A percentile compares a stretch with the other conserved stretches of the same genome.
Evolutionary conservation across 2,888 invertebrate genomes (phyloP).

Genomic region (Tubulanus polymorphus): DNA sequence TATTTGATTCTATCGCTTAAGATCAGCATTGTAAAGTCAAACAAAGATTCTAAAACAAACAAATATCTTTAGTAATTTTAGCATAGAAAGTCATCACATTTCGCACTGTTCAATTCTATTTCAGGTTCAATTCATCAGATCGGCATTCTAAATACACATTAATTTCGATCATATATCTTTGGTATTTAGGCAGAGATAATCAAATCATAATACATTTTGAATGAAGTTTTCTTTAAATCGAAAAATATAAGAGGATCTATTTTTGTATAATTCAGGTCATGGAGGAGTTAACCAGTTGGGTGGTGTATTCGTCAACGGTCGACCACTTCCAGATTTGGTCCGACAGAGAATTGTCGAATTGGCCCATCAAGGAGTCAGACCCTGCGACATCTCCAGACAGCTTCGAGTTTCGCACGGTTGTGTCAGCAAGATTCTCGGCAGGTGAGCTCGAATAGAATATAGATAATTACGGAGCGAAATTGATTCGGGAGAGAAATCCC

Average conservation of each 20-base stretch:
- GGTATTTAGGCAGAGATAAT: too few relatives aligned
- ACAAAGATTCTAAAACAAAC: too few relatives aligned
- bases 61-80: too few relatives aligned
- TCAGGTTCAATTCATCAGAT: too few relatives aligned
- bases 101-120: too few relatives aligned
- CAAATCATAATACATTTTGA: not conserved
- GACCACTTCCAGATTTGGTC: slow-evolving; percentile 92
- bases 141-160: too few relatives aligned
- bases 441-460: slow-evolving; percentile 28
- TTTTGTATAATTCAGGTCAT: slow-evolving; percentile 67
- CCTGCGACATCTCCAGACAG: slow-evolving; percentile 94
- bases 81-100: too few relatives aligned
- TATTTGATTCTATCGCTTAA: too few relatives aligned
- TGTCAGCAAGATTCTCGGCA: slow-evolving; percentile 84
- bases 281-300: slow-evolving; percentile 96
- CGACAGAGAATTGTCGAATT: slow-evolving; percentile 89
- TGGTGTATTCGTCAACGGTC: slow-evolving; percentile 93
- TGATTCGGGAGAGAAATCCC: too few relatives aligned
- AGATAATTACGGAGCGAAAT: too few relatives aligned
- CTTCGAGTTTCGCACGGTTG: slow-evolving; percentile 94
- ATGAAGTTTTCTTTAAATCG: not conserved
- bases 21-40: too few relatives aligned
- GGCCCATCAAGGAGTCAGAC: slow-evolving; percentile 87
- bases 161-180: too few relatives aligned
- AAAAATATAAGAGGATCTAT: not conserved